A percentile compares a stretch with the other conserved stretches of the same genome.
These are phyloP conservation scores for Myodes glareolus DNA, from an alignment of 2,113 vertebrate species.

Conservation along the genomic window DNA sequence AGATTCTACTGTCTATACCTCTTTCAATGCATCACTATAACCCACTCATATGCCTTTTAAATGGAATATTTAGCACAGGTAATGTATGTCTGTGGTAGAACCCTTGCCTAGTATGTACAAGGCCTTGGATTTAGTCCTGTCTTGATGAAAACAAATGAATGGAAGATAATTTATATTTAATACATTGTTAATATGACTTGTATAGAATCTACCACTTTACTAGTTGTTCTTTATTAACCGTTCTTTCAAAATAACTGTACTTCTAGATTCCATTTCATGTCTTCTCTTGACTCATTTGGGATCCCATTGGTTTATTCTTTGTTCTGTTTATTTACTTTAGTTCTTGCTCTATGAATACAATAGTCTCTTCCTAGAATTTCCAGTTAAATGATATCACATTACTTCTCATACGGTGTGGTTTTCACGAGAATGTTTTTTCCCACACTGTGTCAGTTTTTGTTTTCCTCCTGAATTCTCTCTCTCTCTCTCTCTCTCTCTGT, in stretches of 20 bases:
- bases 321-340: neutral
- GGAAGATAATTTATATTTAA: neutral
- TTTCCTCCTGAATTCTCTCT: neutral
- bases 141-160: neutral
- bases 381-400: neutral
- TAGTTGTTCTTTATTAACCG: neutral
- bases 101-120: neutral
- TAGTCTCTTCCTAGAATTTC: neutral
- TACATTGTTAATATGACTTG: neutral
- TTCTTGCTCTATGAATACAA: neutral
- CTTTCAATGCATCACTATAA: neutral
- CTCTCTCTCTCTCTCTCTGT: too few relatives aligned
- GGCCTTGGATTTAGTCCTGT: neutral
- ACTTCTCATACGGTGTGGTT: neutral
- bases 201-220: neutral
- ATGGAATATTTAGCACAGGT: neutral
- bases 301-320: neutral
- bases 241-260: neutral
- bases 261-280: neutral
- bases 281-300: neutral
- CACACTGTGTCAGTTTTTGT: neutral
- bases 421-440: neutral
- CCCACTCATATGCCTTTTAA: neutral
- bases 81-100: neutral
- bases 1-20: neutral